phyloP scores from a whole-genome alignment of 1,140 invertebrate genomes.

The Euwallacea similis region DNA sequence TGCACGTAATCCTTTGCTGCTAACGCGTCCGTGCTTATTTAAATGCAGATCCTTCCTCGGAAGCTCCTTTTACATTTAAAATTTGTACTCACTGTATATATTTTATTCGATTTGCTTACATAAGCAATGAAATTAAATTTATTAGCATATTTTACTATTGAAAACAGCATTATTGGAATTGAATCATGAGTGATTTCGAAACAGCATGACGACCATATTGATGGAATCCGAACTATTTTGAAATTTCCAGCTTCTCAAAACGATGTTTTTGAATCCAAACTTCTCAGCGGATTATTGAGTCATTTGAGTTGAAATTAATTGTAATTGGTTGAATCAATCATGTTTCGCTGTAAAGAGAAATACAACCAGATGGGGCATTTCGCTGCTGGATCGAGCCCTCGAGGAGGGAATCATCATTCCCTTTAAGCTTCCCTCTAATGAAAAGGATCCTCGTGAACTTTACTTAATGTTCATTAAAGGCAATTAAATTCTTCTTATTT shows the following conservation, averaged over 20 bases:
- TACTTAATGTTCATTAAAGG: constrained; percentile 2
- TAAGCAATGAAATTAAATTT: neutral
- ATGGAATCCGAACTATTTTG: too few species aligned
- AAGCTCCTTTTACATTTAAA: neutral
- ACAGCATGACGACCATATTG: too few species aligned
- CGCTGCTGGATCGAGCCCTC: too few species aligned
- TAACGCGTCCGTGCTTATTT: neutral
- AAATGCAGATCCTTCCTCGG: neutral
- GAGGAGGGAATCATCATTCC: neutral
- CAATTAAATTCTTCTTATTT: constrained; percentile 6
- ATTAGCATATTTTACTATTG: neutral
- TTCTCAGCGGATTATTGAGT: neutral
- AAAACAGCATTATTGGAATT: neutral
- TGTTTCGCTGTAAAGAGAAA: too few species aligned
- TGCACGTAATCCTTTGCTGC: neutral
- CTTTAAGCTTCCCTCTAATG: neutral
- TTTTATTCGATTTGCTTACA: neutral
- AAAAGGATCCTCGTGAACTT: neutral
- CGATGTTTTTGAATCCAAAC: neutral
- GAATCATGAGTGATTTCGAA: too few species aligned
- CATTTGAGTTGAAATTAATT: neutral
- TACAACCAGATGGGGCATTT: too few species aligned
- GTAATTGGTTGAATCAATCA: too few species aligned
- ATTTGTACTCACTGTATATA: neutral
- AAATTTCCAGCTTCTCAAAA: too few species aligned